Conservation (phyloP, 1,140 invertebrate species). For the Pseudomyrmex pallidus region DNA sequence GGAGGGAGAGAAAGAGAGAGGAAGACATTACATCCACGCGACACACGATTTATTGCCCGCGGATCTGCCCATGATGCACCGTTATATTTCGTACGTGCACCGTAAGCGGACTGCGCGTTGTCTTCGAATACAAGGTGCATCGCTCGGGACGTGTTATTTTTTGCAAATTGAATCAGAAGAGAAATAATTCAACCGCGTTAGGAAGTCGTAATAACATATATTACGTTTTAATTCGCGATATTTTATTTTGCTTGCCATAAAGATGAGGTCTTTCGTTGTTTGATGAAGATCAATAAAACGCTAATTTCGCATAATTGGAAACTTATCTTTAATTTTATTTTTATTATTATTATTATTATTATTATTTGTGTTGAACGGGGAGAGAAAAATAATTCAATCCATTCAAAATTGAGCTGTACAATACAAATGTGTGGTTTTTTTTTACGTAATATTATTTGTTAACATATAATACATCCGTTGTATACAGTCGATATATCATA, state of each 20-base stretch:
- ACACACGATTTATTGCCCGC: slow-evolving; percentile 39
- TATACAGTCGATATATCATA: slow-evolving; percentile 9
- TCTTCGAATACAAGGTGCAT: slow-evolving; percentile 11
- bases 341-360: not conserved
- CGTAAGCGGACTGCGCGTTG: not conserved
- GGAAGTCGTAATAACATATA: too few relatives aligned
- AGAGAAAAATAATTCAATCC: slow-evolving; percentile 9
- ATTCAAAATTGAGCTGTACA: slow-evolving; percentile 29
- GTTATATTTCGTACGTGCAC: slow-evolving; percentile 47
- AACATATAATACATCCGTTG: not conserved
- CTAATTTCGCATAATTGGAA: not conserved
- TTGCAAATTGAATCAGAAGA: not conserved
- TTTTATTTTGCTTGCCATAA: not conserved
- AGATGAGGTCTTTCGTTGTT: not conserved
- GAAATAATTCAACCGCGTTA: too few relatives aligned
- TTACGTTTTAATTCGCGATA: not conserved
- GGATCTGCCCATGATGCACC: slow-evolving; percentile 32
- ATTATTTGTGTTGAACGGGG: slow-evolving; percentile 13
- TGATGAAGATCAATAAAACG: slow-evolving; percentile 9
- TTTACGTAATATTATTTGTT: slow-evolving; percentile 17
- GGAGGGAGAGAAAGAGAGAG: not conserved
- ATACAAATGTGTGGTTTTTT: slow-evolving; percentile 11
- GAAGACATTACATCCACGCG: not conserved
- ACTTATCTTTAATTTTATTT: not conserved
- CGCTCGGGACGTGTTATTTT: not conserved